These are phyloP conservation scores for Enteromius trimaculatus DNA, from an alignment of 2,797 vertebrate genomes.

Conservation along the genomic window DNA sequence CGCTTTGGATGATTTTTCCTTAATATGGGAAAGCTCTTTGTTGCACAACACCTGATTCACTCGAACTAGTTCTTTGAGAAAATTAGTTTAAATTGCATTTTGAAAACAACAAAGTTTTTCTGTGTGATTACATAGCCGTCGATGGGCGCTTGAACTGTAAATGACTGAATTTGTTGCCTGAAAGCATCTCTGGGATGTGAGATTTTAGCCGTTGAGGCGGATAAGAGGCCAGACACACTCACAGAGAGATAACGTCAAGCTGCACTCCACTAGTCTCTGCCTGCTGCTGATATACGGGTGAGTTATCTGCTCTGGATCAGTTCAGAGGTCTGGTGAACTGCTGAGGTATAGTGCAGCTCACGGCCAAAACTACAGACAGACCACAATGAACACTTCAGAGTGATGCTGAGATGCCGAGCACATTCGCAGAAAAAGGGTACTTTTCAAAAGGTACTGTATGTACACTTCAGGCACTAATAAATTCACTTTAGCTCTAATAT, in stretches of 20 bases:
- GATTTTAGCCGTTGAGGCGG: constrained; percentile 3
- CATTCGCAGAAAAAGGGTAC: background rate
- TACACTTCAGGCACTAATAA: background rate
- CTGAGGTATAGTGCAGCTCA: background rate
- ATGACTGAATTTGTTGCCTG: constrained; percentile 23
- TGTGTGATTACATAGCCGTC: background rate
- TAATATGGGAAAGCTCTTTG: constrained; percentile 21
- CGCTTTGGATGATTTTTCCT: constrained; percentile 14
- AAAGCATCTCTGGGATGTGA: constrained; percentile 39
- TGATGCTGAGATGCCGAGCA: background rate
- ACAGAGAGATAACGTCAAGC: constrained; percentile 33
- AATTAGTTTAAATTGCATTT: background rate
- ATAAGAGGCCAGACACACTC: constrained; percentile 24
- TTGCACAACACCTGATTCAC: background rate
- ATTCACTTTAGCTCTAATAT: background rate
- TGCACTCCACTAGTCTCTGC: constrained; percentile 14
- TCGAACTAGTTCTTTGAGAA: background rate
- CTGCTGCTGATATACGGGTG: constrained; percentile 34
- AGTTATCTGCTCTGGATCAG: constrained; percentile 46
- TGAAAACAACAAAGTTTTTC: background rate
- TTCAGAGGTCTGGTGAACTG: constrained; percentile 1
- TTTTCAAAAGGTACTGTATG: background rate
- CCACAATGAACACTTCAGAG: background rate
- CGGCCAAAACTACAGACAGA: background rate
- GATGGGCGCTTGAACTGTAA: background rate